Percentiles rank a stretch among this genome's conserved stretches.
These are phyloP conservation scores for Meleagris gallopavo DNA, from an alignment of 2,113 vertebrate genomes.

Conservation along the genomic window DNA sequence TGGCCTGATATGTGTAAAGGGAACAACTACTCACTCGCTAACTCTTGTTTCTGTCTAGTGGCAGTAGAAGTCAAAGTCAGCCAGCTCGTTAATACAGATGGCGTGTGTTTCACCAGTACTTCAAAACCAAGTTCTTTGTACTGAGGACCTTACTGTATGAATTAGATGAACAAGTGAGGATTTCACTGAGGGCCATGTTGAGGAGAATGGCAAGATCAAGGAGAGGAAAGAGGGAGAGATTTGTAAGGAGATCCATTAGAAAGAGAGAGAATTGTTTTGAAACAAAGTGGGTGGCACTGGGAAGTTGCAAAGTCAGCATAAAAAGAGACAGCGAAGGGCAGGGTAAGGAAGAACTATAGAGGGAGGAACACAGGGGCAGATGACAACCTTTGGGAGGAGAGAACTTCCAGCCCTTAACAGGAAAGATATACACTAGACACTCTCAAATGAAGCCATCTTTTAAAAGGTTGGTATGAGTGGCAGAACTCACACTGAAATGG, in stretches of 20 bases:
- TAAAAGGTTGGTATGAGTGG: background rate
- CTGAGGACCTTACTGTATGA: background rate
- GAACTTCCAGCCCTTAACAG: background rate
- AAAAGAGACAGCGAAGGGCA: background rate
- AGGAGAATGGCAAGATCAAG: background rate
- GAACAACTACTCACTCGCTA: constrained; percentile 29
- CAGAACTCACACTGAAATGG: background rate
- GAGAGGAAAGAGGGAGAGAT: background rate
- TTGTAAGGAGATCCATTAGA: background rate
- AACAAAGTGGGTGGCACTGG: background rate
- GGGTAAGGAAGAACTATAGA: background rate
- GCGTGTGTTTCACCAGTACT: background rate
- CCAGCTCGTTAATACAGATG: background rate
- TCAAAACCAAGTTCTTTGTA: background rate
- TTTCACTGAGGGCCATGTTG: background rate
- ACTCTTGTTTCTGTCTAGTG: constrained; percentile 53
- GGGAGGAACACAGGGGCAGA: background rate
- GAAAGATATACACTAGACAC: background rate
- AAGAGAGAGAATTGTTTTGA: background rate
- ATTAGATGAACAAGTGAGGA: background rate
- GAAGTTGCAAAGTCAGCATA: background rate
- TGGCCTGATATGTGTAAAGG: background rate
- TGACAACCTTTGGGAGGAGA: background rate
- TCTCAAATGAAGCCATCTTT: background rate
- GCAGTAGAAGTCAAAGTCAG: constrained; percentile 15